Percentiles rank a stretch among this genome's conserved stretches.
Conservation (phyloP, 1,140 invertebrate genomes). For the Drosophila bifasciata region DNA sequence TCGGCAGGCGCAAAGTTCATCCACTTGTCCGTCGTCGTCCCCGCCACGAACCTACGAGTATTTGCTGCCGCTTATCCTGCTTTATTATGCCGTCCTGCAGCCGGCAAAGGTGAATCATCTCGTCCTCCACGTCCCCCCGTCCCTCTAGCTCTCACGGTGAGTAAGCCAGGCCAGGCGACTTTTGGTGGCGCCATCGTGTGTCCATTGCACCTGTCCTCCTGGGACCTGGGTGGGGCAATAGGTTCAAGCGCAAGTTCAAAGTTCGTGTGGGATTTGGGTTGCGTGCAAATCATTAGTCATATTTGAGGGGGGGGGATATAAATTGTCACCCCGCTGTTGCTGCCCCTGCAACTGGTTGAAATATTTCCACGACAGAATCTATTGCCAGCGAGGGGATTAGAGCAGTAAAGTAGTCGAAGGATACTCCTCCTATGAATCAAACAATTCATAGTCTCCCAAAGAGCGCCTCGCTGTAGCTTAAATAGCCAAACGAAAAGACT, state of each 20-base stretch:
- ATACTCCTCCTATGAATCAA: too few relatives aligned
- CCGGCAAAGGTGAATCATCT: conserved; percentile 45
- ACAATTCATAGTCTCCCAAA: too few relatives aligned
- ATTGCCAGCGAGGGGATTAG: too few relatives aligned
- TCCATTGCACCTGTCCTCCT: conserved; percentile 54
- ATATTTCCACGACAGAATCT: not conserved
- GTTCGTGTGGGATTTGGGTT: conserved; percentile 35
- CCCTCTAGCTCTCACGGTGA: conserved; percentile 28
- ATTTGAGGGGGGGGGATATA: not conserved
- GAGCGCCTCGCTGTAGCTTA: too few relatives aligned
- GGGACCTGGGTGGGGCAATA: not conserved
- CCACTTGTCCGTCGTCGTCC: not conserved
- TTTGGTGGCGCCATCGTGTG: conserved; percentile 24
- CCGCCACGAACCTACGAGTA: not conserved
- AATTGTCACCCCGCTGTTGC: not conserved
- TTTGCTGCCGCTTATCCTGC: conserved; percentile 8
- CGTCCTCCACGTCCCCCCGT: not conserved
- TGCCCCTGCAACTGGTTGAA: not conserved
- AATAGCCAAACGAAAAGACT: too few relatives aligned
- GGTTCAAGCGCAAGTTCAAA: conserved; percentile 58
- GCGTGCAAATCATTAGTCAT: conserved; percentile 24
- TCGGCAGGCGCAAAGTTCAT: conserved; percentile 19
- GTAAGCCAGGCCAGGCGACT: conserved; percentile 45
- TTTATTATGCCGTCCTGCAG: conserved; percentile 17
- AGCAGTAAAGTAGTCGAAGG: too few relatives aligned